A percentile compares a stretch with the other conserved stretches of the same genome.
Evolutionary conservation across 1,140 invertebrate genomes (phyloP).

Genomic region (Arctopsyche grandis): DNA sequence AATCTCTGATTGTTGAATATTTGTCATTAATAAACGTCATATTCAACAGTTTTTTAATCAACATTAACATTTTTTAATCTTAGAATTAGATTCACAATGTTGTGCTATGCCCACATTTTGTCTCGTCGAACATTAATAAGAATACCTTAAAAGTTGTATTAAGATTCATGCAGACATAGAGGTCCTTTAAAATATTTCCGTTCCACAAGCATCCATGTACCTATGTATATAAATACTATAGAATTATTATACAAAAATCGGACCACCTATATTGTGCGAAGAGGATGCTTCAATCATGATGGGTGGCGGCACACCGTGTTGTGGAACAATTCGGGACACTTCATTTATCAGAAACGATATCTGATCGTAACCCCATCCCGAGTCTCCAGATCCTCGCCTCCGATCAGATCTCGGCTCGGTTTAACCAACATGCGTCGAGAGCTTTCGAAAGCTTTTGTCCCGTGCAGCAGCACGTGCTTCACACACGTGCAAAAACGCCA

Average conservation of each 20-base stretch:
- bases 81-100: too few species aligned
- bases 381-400: background rate
- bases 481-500: slow-evolving; percentile 15
- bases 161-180: too few species aligned
- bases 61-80: too few species aligned
- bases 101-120: too few species aligned
- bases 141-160: too few species aligned
- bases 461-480: background rate
- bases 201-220: background rate
- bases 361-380: slow-evolving; percentile 20
- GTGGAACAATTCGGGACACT: background rate
- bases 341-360: slow-evolving; percentile 5
- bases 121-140: too few species aligned
- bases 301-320: background rate
- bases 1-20: too few species aligned
- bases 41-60: too few species aligned
- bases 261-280: background rate
- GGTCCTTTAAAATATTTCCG: too few species aligned
- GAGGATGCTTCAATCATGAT: background rate
- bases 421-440: background rate
- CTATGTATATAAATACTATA: background rate
- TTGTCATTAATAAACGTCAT: too few species aligned
- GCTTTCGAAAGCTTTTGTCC: slow-evolving; percentile 9
- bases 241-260: background rate
- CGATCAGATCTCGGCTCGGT: background rate